Percentiles rank a stretch among this genome's conserved stretches.
phyloP scores from a whole-genome alignment of 2,113 vertebrate genomes.

The Cebus imitator region DNA sequence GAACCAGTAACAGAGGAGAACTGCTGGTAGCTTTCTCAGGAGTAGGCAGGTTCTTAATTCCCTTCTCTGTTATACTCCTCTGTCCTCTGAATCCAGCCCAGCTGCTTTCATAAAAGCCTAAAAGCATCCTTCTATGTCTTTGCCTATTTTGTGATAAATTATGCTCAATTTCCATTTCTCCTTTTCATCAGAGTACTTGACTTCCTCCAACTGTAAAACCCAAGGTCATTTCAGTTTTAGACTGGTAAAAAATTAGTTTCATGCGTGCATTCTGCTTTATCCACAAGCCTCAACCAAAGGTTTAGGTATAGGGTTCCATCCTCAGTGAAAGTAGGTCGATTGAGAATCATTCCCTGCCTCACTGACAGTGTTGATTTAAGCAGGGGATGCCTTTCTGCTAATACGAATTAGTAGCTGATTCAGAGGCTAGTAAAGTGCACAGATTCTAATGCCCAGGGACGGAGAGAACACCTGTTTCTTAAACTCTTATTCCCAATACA shows the following conservation, averaged over 20 bases:
- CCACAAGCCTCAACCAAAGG: not conserved
- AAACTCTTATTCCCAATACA: not conserved
- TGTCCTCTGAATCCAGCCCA: not conserved
- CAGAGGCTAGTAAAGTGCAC: not conserved
- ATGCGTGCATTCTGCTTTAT: not conserved
- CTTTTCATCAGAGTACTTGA: not conserved
- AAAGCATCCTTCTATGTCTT: not conserved
- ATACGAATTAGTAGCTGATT: not conserved
- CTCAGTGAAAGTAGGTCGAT: not conserved
- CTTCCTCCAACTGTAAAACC: not conserved
- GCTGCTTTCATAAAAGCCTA: not conserved
- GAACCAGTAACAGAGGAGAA: accelerated
- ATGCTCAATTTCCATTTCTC: not conserved
- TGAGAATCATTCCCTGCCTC: not conserved
- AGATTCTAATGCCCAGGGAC: not conserved
- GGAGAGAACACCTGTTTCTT: not conserved
- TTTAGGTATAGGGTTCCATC: not conserved
- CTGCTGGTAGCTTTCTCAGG: not conserved
- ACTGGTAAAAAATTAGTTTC: not conserved
- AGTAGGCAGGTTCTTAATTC: not conserved
- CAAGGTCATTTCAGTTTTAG: not conserved
- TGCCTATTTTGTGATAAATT: not conserved
- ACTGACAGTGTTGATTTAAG: accelerated
- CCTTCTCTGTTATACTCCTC: not conserved
- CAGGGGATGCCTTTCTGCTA: not conserved